phyloP scores from a whole-genome alignment of 2,113 vertebrate species.

The Marcusenius ussheri region DNA sequence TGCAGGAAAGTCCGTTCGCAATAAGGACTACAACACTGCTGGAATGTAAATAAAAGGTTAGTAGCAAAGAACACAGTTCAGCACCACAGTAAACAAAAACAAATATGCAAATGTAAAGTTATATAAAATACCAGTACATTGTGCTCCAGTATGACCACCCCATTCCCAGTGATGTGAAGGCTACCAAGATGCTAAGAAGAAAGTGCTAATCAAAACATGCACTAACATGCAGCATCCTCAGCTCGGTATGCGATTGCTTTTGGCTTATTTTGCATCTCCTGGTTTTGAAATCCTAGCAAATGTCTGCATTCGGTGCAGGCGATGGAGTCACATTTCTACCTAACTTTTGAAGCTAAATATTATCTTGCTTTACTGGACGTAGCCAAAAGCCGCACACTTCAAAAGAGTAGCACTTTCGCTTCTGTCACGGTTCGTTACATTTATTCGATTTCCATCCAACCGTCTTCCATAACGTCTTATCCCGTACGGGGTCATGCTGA shows the following conservation, averaged over 20 bases:
- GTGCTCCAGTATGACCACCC: constrained; percentile 33
- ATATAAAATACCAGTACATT: constrained; percentile 15
- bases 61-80: not conserved
- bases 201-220: constrained; percentile 34
- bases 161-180: constrained; percentile 40
- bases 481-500: not conserved
- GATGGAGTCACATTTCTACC: constrained; percentile 16
- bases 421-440: not conserved
- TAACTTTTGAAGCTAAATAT: not conserved
- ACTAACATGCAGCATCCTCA: constrained; percentile 34
- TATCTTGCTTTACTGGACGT: not conserved
- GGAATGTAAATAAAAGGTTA: constrained; percentile 21
- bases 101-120: not conserved
- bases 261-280: not conserved
- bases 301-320: not conserved
- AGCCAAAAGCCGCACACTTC: not conserved
- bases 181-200: constrained; percentile 42
- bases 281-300: not conserved
- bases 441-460: not conserved
- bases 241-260: constrained; percentile 15
- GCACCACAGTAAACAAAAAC: not conserved
- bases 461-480: not conserved
- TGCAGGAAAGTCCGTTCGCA: not conserved
- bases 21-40: constrained; percentile 1
- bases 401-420: not conserved